Base-by-base conservation (phyloP, 2,888 invertebrate genomes). In the Cephus sareptanus region DNA sequence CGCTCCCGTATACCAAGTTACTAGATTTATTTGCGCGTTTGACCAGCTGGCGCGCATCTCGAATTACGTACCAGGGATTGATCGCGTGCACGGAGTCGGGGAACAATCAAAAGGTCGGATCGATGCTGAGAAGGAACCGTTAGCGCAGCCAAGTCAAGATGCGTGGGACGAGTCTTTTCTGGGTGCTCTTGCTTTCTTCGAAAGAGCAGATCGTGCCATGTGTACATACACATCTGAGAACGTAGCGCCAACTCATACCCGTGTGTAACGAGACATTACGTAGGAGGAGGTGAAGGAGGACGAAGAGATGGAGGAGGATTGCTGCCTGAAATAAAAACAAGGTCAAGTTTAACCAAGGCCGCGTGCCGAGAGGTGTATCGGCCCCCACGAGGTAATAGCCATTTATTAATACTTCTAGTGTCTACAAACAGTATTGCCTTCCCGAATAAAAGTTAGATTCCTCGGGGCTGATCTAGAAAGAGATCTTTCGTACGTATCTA, bases 301-400 rank as follows among this genome's bases (percentile, higher is more conserved):
- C 15, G 40, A 40, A 15, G 40, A 37, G 76, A 78, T 80, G 23
- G 40, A 83, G 85, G 81, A 23, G 56, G 56, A 56, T 23, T 56
- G 85, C 87, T 88, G 88, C 89, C 89, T 89, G 89, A 92, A 92
- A 92, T 92, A 92, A 91, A 92, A 88, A 23, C 91, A 91, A 92
- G 92, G 92, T 92, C 92, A 92, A 90, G 90, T 91, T 92, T 90
- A 88, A 87, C 89, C 85, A 91, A 92, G 92, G 91, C 89, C 88
- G 83, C 85, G 85, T 85, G 85, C 83, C 88, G 87, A 87, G 87
- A 85, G 82, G 84, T 85, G 85, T 86, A 87, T 87, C 85, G 83
- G 83, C 81, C 84, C 84, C 81, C 80, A 78, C 77, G 81, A 82
- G 80, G 82, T 84, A 81, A 85, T 83, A 83, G 83, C 82, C 79